A percentile compares a stretch with the other conserved stretches of the same genome.
These are phyloP conservation scores for Oreonectes daqikongensis DNA, from an alignment of 2,797 vertebrate species.

Conservation along the genomic window DNA sequence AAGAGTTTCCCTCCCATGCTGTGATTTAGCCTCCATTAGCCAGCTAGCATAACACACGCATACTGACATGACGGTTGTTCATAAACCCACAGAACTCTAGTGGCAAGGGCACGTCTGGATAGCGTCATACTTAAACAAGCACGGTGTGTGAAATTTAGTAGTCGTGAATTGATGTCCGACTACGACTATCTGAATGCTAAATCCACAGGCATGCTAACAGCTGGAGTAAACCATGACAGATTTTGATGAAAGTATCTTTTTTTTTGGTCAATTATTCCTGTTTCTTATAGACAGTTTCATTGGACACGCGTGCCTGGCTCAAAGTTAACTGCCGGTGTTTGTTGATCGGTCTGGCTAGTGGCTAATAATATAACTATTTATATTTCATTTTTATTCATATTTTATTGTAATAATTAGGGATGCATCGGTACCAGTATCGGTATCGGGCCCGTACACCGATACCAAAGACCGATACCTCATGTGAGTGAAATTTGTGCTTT, in stretches of 20 bases:
- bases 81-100: constrained; percentile 21
- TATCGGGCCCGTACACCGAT: too few species aligned
- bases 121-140: constrained; percentile 9
- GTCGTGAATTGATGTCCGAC: neutral
- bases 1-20: constrained; percentile 21
- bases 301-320: too few species aligned
- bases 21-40: constrained; percentile 50
- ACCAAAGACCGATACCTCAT: too few species aligned
- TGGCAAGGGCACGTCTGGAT: constrained; percentile 4
- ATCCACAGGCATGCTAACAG: neutral
- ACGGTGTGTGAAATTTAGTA: neutral
- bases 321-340: too few species aligned
- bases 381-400: too few species aligned
- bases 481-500: too few species aligned
- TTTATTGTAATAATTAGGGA: too few species aligned
- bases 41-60: constrained; percentile 30
- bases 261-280: neutral
- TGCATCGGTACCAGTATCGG: too few species aligned
- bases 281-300: too few species aligned
- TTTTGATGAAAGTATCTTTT: neutral
- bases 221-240: neutral
- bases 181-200: neutral
- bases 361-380: too few species aligned
- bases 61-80: constrained; percentile 14
- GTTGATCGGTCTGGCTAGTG: too few species aligned